Percentiles rank a stretch among this genome's conserved stretches.
Evolutionary conservation across 2,888 invertebrate species (phyloP).

Genomic region (Exephanes ischioxanthus): DNA sequence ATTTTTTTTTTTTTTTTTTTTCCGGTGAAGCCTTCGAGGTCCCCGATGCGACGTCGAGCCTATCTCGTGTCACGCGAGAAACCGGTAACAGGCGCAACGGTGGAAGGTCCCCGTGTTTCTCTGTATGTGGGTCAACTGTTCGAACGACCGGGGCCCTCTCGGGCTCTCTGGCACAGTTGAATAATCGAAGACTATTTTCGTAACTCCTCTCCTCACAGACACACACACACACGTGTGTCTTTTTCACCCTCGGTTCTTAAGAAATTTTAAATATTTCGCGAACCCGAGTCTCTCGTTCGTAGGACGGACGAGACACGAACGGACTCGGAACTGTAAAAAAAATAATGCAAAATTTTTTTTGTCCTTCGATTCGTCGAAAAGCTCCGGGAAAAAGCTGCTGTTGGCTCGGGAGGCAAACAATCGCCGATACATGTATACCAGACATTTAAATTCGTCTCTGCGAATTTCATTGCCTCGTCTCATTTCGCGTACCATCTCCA

Average conservation of each 20-base stretch:
- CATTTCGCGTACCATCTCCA: constrained; percentile 25
- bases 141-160: constrained; percentile 44
- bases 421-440: background rate
- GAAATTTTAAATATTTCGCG: background rate
- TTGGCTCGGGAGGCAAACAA: background rate
- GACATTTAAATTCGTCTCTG: background rate
- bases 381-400: too few species aligned
- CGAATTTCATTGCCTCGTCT: constrained; percentile 38
- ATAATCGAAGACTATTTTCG: constrained; percentile 62
- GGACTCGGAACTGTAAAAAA: background rate
- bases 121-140: constrained; percentile 53
- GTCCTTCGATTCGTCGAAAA: too few species aligned
- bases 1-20: constrained; percentile 23
- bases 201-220: constrained; percentile 18
- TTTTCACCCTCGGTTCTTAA: constrained; percentile 11
- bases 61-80: constrained; percentile 62
- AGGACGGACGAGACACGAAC: background rate
- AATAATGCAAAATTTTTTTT: background rate
- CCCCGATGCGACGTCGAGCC: constrained; percentile 44
- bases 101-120: constrained; percentile 18
- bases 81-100: constrained; percentile 40
- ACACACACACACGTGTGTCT: background rate
- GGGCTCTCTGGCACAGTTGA: constrained; percentile 40
- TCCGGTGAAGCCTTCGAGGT: constrained; percentile 45
- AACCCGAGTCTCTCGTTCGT: background rate